These are phyloP conservation scores for Hippocampus mohnikei DNA, from an alignment of 2,113 vertebrate genomes.

Conservation along the genomic window DNA sequence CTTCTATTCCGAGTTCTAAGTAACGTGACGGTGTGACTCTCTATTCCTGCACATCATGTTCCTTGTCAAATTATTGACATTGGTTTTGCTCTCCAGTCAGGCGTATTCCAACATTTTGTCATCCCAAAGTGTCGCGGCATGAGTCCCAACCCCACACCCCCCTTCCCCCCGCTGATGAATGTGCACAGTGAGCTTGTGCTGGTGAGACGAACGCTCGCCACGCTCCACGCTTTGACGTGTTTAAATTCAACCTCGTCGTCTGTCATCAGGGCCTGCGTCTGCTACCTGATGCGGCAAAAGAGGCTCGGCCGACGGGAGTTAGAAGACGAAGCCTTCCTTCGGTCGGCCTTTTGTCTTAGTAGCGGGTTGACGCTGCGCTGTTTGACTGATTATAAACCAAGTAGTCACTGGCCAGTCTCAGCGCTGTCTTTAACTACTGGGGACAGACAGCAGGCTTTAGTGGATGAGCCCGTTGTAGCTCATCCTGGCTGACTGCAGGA, in stretches of 20 bases:
- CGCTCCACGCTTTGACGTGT: constrained; percentile 59
- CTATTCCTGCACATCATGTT: constrained; percentile 21
- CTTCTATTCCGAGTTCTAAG: background rate
- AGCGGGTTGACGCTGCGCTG: constrained; percentile 39
- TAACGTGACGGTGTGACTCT: constrained; percentile 33
- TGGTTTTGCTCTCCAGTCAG: constrained; percentile 19
- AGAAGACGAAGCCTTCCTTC: constrained; percentile 14
- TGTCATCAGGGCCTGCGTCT: constrained; percentile 35
- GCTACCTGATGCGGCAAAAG: constrained; percentile 46
- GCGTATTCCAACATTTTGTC: constrained; percentile 20
- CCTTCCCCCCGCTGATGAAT: constrained; percentile 34
- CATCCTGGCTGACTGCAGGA: constrained; percentile 54
- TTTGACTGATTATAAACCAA: constrained; percentile 78
- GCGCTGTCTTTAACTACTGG: constrained; percentile 54
- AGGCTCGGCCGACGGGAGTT: constrained; percentile 43
- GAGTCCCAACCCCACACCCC: background rate
- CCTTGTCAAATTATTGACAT: constrained; percentile 4
- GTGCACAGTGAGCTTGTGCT: constrained; percentile 35
- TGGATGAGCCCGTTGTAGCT: constrained; percentile 55
- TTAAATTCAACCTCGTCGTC: constrained; percentile 63
- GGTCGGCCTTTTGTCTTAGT: background rate
- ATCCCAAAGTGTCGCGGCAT: constrained; percentile 17
- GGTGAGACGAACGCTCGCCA: constrained; percentile 42
- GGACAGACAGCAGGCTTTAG: constrained; percentile 54
- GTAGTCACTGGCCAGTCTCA: constrained; percentile 72